Evolutionary conservation across 1,140 invertebrate genomes (phyloP).

Genomic region (Tetragonula clypearis): DNA sequence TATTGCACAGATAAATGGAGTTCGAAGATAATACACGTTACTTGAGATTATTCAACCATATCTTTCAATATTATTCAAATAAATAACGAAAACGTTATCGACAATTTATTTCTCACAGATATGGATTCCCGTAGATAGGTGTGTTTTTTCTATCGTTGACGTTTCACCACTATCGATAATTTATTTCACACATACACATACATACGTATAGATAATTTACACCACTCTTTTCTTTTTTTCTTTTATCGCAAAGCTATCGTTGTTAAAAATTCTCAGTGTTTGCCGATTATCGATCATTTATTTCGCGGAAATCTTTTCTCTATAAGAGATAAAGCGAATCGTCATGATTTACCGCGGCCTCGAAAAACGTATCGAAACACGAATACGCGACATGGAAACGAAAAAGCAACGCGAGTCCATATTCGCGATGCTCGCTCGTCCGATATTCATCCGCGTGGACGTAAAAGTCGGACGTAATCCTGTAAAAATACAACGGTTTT

Average conservation of each 20-base stretch:
- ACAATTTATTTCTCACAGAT: too few species aligned
- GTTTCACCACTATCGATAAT: too few species aligned
- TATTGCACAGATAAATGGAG: background rate
- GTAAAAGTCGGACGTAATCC: conserved; percentile 53
- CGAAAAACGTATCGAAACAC: background rate
- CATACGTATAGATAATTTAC: too few species aligned
- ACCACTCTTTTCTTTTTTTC: background rate
- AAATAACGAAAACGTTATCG: too few species aligned
- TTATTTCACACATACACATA: too few species aligned
- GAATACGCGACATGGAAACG: conserved; percentile 19
- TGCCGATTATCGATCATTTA: background rate
- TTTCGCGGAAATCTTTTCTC: background rate
- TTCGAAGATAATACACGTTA: background rate
- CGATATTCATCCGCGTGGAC: conserved; percentile 58
- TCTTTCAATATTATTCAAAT: too few species aligned
- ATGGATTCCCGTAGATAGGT: too few species aligned
- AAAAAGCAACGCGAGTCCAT: conserved; percentile 34
- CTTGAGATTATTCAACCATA: too few species aligned
- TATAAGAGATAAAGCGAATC: background rate
- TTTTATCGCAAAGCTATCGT: background rate
- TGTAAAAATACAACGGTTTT: conserved; percentile 76
- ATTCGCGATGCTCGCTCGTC: conserved; percentile 41
- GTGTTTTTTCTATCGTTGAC: too few species aligned
- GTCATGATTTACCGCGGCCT: background rate
- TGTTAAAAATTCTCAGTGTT: background rate